Percentiles rank a stretch among this genome's conserved stretches.
phyloP scores from a whole-genome alignment of 64 coral and sea anemone species.

The Pachyseris speciosa region DNA sequence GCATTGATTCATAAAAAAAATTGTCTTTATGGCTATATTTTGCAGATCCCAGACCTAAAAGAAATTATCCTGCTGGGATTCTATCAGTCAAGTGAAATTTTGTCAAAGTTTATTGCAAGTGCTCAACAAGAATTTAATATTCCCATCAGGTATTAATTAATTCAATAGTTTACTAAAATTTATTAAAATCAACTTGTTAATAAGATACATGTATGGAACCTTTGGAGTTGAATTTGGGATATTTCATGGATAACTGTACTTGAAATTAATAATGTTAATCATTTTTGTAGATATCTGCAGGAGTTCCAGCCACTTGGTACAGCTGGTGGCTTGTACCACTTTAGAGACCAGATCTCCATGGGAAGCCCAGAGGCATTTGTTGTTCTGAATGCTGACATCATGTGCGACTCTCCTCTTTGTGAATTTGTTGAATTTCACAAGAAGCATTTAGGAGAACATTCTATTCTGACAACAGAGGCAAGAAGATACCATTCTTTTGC shows the following conservation, averaged over 20 bases:
- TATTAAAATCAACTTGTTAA: neutral
- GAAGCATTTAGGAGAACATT: constrained; percentile 89
- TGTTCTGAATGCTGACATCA: constrained; percentile 95
- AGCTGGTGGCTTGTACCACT: constrained; percentile 96
- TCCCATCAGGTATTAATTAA: constrained; percentile 76
- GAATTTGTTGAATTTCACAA: constrained; percentile 92
- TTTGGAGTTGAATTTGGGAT: too few relatives aligned
- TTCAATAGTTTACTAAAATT: neutral
- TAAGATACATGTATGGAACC: neutral
- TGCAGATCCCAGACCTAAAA: constrained; percentile 92
- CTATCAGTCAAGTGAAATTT: constrained; percentile 92
- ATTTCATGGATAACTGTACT: too few relatives aligned
- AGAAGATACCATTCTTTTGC: neutral
- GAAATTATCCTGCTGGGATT: constrained; percentile 97
- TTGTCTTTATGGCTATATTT: neutral
- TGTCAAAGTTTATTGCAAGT: constrained; percentile 92
- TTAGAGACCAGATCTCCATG: constrained; percentile 95
- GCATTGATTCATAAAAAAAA: too few relatives aligned
- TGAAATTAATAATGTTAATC: too few relatives aligned
- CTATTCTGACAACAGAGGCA: constrained; percentile 97
- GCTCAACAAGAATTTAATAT: constrained; percentile 96
- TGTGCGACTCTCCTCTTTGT: constrained; percentile 84
- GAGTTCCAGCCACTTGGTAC: constrained; percentile 98
- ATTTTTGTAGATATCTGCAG: constrained; percentile 80
- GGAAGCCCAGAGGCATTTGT: constrained; percentile 89